Base-by-base conservation (phyloP, 2,888 invertebrate species). In the Mactromeris polynyma region DNA sequence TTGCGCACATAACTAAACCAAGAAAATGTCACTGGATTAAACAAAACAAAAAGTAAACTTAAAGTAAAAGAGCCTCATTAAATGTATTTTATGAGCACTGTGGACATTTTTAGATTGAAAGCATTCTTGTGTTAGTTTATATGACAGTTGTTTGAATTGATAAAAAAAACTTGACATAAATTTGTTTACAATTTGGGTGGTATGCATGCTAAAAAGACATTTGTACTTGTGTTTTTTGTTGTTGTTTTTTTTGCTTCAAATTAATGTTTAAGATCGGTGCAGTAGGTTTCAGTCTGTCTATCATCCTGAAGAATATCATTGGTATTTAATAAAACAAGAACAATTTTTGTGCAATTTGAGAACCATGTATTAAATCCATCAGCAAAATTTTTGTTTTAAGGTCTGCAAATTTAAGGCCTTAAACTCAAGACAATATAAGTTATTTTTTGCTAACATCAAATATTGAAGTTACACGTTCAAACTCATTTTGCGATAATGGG, bases 111-210 rank as follows among this genome's bases (percentile, higher is more conserved):
- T 64, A 9, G 26, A 64, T 46, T 46, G 26, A 26, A 64, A 64
- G 6, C 58, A 64, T 26, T 64, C 26, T 21, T 64, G 11, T 9
- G 26, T 26, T 64, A 64, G 58, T 6, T 64, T 64, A 17, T 46
- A 46, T 46, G 46, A 7, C 46, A 46, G 58, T 54, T 54, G n/a
- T 11, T 40, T 54, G 54, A 54, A n/a, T 21, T 54, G 54, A 64
- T 26, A 26, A 64, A 64, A 51, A 64, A 64, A 58, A n/a, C 58
- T 64, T 26, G 11, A 9, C 58, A 64, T 64, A n/a, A 64, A 64
- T 64, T n/a, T 64, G 58, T 64, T 64, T 64, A 64, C 58, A 64
- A 6, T 64, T 64, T 64, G 58, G 58, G 58, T 64, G 58, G 58
- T 26, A 64, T 26, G 58, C 7, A 0, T 64, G 58, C 26, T 26